Conservation (phyloP, 1,140 invertebrate species). For the Tribolium castaneum region DNA sequence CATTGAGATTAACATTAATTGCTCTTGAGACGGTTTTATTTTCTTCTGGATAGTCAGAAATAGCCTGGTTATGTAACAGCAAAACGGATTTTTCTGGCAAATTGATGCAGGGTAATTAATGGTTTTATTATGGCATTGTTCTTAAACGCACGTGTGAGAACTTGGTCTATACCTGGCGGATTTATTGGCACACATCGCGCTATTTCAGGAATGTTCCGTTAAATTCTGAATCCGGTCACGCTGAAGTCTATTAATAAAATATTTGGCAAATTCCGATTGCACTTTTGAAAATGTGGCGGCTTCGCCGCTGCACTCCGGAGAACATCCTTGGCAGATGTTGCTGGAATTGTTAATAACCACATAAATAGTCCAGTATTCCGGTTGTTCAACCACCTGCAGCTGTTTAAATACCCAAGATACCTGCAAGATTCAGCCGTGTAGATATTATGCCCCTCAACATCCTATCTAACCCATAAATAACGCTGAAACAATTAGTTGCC, state of each 20-base stretch:
- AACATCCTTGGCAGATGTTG: constrained; percentile 38
- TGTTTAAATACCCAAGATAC: constrained; percentile 32
- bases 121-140: constrained; percentile 4
- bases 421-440: constrained; percentile 25
- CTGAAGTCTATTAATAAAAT: constrained; percentile 10
- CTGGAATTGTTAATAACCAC: constrained; percentile 34
- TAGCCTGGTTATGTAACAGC: neutral
- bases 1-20: constrained; percentile 11
- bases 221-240: neutral
- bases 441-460: constrained; percentile 20
- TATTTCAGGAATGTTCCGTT: constrained; percentile 23
- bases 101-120: neutral
- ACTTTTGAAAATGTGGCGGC: neutral
- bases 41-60: neutral
- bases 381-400: constrained; percentile 42
- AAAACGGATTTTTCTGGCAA: neutral
- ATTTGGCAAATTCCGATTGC: neutral
- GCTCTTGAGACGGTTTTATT: neutral
- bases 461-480: constrained; percentile 29
- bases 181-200: neutral
- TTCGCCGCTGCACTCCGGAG: neutral
- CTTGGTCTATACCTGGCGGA: neutral
- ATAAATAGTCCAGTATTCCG: constrained; percentile 38
- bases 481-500: constrained; percentile 21
- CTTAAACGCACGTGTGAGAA: neutral